Evolutionary conservation across 2,888 invertebrate species (phyloP).

Genomic region (Neria commutata): DNA sequence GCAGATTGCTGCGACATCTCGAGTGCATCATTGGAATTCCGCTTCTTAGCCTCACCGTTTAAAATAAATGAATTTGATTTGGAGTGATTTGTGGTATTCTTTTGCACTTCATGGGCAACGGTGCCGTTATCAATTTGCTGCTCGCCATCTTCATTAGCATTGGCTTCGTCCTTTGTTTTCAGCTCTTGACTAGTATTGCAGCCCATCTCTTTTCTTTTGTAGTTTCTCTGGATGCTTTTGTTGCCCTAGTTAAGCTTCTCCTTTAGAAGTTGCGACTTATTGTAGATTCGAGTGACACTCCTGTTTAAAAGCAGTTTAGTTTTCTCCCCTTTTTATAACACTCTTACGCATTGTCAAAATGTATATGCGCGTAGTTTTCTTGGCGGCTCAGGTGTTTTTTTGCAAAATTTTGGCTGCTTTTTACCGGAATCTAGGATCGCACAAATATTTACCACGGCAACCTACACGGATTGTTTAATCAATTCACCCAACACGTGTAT

Average conservation of each 20-base stretch:
- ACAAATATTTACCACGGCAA: slow-evolving; percentile 28
- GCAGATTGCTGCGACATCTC: slow-evolving; percentile 19
- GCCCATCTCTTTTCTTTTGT: slow-evolving; percentile 55
- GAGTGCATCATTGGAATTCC: slow-evolving; percentile 34
- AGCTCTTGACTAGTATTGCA: slow-evolving; percentile 70
- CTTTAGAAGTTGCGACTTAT: not conserved
- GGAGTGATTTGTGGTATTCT: slow-evolving; percentile 50
- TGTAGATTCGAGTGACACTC: slow-evolving; percentile 12
- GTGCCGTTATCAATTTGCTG: slow-evolving; percentile 6
- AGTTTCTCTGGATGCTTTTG: not conserved
- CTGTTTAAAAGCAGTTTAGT: not conserved
- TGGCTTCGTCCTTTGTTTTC: slow-evolving; percentile 56
- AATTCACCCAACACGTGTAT: slow-evolving; percentile 42
- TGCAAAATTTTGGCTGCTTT: not conserved
- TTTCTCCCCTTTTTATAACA: slow-evolving; percentile 1
- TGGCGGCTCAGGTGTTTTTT: slow-evolving; percentile 8
- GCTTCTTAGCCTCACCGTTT: slow-evolving; percentile 47
- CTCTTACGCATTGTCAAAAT: too few relatives aligned
- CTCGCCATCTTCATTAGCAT: slow-evolving; percentile 38
- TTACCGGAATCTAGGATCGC: not conserved
- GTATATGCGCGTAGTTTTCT: too few relatives aligned
- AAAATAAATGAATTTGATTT: slow-evolving; percentile 56
- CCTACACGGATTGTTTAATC: slow-evolving; percentile 49
- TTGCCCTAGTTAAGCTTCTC: not conserved
- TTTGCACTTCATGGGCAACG: too few relatives aligned